These are phyloP conservation scores for Rhinichthys klamathensis DNA, from an alignment of 2,113 vertebrate genomes.

Conservation along the genomic window DNA sequence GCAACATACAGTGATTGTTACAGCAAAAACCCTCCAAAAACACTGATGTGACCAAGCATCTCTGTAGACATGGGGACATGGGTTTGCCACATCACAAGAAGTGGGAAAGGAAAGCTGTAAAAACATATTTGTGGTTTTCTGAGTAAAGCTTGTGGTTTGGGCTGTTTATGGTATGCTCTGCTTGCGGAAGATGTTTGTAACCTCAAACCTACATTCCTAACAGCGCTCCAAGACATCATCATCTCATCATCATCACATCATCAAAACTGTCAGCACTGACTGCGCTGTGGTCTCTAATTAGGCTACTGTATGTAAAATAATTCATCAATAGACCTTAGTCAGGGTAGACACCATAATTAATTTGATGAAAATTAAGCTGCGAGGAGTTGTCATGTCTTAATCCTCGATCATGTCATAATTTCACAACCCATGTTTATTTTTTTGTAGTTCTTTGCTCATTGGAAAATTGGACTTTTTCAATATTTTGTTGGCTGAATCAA, in stretches of 20 bases:
- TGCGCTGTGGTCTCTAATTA: not conserved
- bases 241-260: not conserved
- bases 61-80: constrained; percentile 22
- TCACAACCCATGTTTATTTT: not conserved
- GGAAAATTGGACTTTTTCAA: not conserved
- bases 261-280: constrained; percentile 6
- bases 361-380: not conserved
- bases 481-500: not conserved
- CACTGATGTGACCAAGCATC: not conserved
- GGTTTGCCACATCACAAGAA: constrained; percentile 48
- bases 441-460: not conserved
- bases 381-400: constrained; percentile 1
- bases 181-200: constrained; percentile 8
- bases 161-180: constrained; percentile 29
- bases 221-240: constrained; percentile 1
- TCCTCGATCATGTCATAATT: not conserved
- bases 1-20: not conserved
- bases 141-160: constrained; percentile 33
- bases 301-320: not conserved
- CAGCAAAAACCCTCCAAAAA: not conserved
- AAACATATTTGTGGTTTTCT: constrained; percentile 55
- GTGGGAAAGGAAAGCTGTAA: constrained; percentile 46
- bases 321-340: not conserved
- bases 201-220: constrained; percentile 19
- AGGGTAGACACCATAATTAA: not conserved